Conservation (phyloP, 2,888 invertebrate genomes). For the Melanostoma mellinum region DNA sequence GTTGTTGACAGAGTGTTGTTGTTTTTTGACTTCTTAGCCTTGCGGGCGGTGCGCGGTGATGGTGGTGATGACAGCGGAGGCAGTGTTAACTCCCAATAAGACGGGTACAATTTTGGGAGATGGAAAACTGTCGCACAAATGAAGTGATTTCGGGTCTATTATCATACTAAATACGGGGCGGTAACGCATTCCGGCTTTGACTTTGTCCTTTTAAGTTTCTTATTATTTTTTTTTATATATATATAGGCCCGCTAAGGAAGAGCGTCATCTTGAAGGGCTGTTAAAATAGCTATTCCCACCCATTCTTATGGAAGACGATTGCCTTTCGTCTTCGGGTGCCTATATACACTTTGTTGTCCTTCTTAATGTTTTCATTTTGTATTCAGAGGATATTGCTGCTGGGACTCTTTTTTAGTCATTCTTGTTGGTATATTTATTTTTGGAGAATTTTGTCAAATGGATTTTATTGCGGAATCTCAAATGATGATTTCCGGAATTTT, state of each 20-base stretch:
- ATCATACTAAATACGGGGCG: conserved; percentile 75
- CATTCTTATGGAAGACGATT: conserved; percentile 49
- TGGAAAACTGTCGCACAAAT: conserved; percentile 76
- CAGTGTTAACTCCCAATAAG: conserved; percentile 15
- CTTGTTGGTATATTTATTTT: background rate
- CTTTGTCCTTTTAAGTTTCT: conserved; percentile 35
- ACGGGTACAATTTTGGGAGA: conserved; percentile 60
- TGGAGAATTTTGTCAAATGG: conserved; percentile 46
- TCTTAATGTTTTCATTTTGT: conserved; percentile 70
- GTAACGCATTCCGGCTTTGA: conserved; percentile 24
- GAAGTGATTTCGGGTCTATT: conserved; percentile 79
- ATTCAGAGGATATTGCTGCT: conserved; percentile 66
- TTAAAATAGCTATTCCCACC: conserved; percentile 63
- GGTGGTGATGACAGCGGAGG: background rate
- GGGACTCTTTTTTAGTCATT: conserved; percentile 37
- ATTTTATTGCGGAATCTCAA: conserved; percentile 51
- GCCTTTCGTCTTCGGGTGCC: conserved; percentile 51
- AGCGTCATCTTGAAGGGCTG: conserved; percentile 65
- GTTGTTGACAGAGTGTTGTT: conserved; percentile 56
- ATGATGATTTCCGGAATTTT: conserved; percentile 59
- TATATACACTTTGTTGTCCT: conserved; percentile 17
- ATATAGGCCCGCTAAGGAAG: conserved; percentile 32
- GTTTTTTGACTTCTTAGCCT: conserved; percentile 67
- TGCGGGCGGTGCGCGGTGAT: background rate
- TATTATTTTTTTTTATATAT: conserved; percentile 12